Conservation (phyloP, 2,797 vertebrate species). For the Chelidonichthys spinosus region DNA sequence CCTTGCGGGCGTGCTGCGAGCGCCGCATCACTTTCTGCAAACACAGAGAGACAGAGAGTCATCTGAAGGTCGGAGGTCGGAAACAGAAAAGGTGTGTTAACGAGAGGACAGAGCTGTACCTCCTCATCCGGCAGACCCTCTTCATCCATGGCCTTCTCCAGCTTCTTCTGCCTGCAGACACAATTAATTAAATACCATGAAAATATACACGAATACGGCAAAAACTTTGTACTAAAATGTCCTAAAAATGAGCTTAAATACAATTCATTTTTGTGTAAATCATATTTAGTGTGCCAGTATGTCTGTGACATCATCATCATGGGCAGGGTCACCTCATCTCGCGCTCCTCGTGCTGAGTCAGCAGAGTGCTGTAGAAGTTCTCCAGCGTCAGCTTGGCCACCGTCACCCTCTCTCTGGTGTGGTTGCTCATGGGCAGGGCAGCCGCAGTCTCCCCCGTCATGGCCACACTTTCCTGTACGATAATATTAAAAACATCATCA, state of each 20-base stretch:
- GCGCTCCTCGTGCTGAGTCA: conserved; percentile 96
- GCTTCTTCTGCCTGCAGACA: conserved; percentile 92
- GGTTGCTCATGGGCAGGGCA: conserved; percentile 98
- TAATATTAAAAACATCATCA: background rate
- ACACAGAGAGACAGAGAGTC: background rate
- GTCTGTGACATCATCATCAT: too few species aligned
- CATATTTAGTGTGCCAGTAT: too few species aligned
- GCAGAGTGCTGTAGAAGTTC: conserved; percentile 99
- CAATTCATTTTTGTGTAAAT: too few species aligned
- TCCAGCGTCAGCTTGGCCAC: conserved; percentile 98
- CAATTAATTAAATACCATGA: background rate
- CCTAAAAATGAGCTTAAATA: too few species aligned
- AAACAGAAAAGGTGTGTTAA: background rate
- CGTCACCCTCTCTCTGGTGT: conserved; percentile 97
- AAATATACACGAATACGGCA: background rate
- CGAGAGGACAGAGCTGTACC: conserved; percentile 76
- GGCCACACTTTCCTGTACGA: conserved; percentile 91
- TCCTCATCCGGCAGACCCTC: conserved; percentile 97
- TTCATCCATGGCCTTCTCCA: conserved; percentile 99
- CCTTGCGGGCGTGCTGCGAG: conserved; percentile 96
- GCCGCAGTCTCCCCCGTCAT: conserved; percentile 94
- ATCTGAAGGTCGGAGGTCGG: background rate
- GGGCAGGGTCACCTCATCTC: conserved; percentile 90
- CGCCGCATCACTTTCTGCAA: conserved; percentile 93
- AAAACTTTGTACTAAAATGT: background rate